Evolutionary conservation across 2,797 vertebrate genomes (phyloP).

Genomic region (Sebastes diploproa): DNA sequence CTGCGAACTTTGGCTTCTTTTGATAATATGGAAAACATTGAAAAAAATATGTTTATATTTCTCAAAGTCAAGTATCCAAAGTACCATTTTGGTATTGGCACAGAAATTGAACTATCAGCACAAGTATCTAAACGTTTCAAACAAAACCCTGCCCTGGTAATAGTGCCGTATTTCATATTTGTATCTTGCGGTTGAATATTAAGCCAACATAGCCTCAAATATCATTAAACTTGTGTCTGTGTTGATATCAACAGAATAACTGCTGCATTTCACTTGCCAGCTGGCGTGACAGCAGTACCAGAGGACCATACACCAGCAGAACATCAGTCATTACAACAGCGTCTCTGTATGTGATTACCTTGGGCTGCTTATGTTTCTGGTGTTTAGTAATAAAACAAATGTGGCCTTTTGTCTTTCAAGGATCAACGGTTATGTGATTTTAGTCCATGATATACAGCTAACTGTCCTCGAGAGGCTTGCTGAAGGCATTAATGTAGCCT

Average conservation of each 20-base stretch:
- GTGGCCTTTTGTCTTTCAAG: not conserved
- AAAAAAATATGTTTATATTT: not conserved
- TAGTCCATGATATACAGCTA: not conserved
- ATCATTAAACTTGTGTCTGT: not conserved
- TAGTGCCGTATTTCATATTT: not conserved
- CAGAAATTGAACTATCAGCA: not conserved
- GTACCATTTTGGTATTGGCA: not conserved
- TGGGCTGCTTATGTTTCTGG: not conserved
- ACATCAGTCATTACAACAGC: not conserved
- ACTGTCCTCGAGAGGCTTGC: not conserved
- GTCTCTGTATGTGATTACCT: not conserved
- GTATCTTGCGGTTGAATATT: not conserved
- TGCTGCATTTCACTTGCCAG: constrained; percentile 7
- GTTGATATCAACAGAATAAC: constrained; percentile 4
- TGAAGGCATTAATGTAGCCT: not conserved
- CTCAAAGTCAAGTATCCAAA: not conserved
- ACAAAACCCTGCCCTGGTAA: not conserved
- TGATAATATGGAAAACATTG: not conserved
- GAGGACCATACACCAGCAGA: constrained; percentile 1
- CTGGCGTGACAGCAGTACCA: constrained; percentile 24
- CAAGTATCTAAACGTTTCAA: not conserved
- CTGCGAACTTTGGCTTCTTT: not conserved
- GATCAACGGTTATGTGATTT: not conserved
- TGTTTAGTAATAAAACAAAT: constrained; percentile 6
- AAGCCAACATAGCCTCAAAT: not conserved